Percentiles rank a stretch among this genome's conserved stretches.
These are phyloP conservation scores for Pelusios castaneus DNA, from an alignment of 2,113 vertebrate species.

Conservation along the genomic window DNA sequence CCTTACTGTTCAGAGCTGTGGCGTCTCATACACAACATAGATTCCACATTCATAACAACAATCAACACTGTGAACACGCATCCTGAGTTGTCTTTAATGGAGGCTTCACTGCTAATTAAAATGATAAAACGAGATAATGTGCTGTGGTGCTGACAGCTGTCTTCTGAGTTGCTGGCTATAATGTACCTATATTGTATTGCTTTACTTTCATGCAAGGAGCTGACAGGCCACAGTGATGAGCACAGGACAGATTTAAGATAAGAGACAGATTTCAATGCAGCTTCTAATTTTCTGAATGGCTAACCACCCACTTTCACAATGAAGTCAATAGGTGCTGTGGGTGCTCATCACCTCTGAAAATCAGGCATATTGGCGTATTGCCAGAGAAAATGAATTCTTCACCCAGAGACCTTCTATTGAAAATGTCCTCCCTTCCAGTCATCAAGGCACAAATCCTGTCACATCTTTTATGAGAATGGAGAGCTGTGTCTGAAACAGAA, in stretches of 20 bases:
- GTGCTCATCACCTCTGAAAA: conserved; percentile 17
- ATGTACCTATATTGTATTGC: not conserved
- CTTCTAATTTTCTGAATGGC: conserved; percentile 26
- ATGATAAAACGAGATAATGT: not conserved
- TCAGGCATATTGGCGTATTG: not conserved
- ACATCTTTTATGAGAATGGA: not conserved
- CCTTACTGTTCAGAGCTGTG: not conserved
- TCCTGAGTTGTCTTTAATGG: not conserved
- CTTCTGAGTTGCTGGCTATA: not conserved
- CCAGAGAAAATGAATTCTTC: not conserved
- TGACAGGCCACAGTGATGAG: not conserved
- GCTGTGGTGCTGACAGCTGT: not conserved
- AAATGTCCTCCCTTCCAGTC: not conserved
- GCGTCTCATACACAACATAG: not conserved
- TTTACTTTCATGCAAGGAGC: not conserved
- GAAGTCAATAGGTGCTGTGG: not conserved
- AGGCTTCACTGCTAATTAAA: not conserved
- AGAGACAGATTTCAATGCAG: conserved; percentile 47
- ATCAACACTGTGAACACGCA: not conserved
- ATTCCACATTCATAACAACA: not conserved
- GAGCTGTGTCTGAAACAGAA: not conserved
- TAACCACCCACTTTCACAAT: conserved; percentile 43
- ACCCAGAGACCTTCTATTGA: not conserved
- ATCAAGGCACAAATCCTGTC: not conserved
- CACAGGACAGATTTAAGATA: not conserved